phyloP scores from a whole-genome alignment of 1,140 invertebrate species.

The Scaptodrosophila lebanonensis region DNA sequence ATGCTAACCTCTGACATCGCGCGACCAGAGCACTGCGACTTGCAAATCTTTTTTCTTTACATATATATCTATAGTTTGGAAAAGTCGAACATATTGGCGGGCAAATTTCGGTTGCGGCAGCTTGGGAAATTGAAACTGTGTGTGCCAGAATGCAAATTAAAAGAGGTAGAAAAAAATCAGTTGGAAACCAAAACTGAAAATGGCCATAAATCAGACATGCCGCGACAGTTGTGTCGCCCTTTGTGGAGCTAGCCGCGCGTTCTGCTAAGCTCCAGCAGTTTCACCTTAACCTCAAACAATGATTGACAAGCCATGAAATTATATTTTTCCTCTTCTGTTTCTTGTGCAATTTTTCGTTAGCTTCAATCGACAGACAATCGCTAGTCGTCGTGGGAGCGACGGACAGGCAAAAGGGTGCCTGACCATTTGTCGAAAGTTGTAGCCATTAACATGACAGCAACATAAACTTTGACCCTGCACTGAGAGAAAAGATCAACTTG shows the following conservation, averaged over 20 bases:
- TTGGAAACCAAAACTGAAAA: slow-evolving; percentile 6
- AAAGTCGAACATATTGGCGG: too few relatives aligned
- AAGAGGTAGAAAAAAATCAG: slow-evolving; percentile 6
- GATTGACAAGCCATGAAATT: slow-evolving; percentile 67
- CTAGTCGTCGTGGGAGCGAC: slow-evolving; percentile 17
- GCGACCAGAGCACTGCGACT: too few relatives aligned
- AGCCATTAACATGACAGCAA: slow-evolving; percentile 19
- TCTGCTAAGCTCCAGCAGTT: too few relatives aligned
- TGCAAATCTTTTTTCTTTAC: not conserved
- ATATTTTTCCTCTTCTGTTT: slow-evolving; percentile 41
- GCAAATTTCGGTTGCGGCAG: too few relatives aligned
- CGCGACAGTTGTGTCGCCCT: slow-evolving; percentile 29
- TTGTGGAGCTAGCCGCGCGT: too few relatives aligned
- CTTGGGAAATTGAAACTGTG: too few relatives aligned
- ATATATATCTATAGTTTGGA: too few relatives aligned
- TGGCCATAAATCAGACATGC: slow-evolving; percentile 44
- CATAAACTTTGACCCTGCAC: slow-evolving; percentile 25
- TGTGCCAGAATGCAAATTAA: too few relatives aligned
- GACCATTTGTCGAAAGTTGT: slow-evolving; percentile 30
- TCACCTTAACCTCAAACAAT: slow-evolving; percentile 22
- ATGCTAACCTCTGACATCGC: slow-evolving; percentile 62
- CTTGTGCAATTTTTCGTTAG: too few relatives aligned
- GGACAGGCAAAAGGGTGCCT: too few relatives aligned
- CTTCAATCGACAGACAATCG: too few relatives aligned
- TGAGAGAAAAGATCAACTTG: too few relatives aligned